Conservation (phyloP, 2,888 invertebrate genomes). For the Halictus ligatus region DNA sequence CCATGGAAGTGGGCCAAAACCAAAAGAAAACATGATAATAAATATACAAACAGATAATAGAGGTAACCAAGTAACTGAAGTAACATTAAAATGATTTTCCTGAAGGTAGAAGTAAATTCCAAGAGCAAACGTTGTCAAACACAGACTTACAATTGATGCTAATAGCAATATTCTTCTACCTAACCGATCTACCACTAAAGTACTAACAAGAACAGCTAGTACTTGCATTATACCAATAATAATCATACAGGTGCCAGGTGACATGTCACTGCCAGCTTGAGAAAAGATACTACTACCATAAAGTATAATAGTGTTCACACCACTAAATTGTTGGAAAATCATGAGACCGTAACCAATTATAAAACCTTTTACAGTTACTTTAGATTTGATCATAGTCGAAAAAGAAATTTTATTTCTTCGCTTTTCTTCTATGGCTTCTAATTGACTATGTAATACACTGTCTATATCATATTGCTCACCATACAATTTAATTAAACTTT, state of each 20-base stretch:
- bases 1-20: constrained; percentile 96
- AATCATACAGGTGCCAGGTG: constrained; percentile 88
- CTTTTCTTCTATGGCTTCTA: constrained; percentile 86
- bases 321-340: constrained; percentile 95
- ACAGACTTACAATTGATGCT: constrained; percentile 89
- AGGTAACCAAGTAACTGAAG: constrained; percentile 90
- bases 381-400: constrained; percentile 86
- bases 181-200: constrained; percentile 91
- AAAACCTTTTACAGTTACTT: constrained; percentile 88
- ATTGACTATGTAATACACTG: constrained; percentile 87
- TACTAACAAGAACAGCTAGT: constrained; percentile 90
- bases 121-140: constrained; percentile 88
- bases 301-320: constrained; percentile 93
- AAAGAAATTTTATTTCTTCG: constrained; percentile 86
- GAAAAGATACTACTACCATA: constrained; percentile 91
- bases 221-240: constrained; percentile 94
- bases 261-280: constrained; percentile 87
- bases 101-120: constrained; percentile 89
- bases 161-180: constrained; percentile 92
- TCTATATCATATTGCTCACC: constrained; percentile 89
- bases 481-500: constrained; percentile 90
- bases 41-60: constrained; percentile 90
- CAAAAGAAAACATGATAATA: constrained; percentile 92
- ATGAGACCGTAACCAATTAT: constrained; percentile 92
- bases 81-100: constrained; percentile 79